Base-by-base conservation (phyloP, 2,888 invertebrate genomes). In the Sceliomorpha sp. region DNA sequence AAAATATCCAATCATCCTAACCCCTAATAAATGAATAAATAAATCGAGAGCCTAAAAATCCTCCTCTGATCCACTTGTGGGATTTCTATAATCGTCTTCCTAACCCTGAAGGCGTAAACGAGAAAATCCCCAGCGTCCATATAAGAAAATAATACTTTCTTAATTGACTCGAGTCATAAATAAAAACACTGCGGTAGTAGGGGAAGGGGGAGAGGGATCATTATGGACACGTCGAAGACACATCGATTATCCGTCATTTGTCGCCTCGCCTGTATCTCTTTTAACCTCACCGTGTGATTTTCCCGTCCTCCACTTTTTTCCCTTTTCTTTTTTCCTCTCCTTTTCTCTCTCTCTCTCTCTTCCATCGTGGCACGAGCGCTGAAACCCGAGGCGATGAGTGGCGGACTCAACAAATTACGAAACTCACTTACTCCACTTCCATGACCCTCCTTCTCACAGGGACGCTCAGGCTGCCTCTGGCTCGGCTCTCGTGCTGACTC, bases 351-450 rank as follows among this genome's bases (percentile, higher is more conserved):
- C 12, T 13, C 15, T 34, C 27, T 42, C 48, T 44, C 55, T 67
- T 67, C 37, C 45, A 4, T 37, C 12, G 31, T 27, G 59, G 55
- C 67, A 67, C 67, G 59, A 60, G 66, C 53, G 68, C 37, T 50
- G 67, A 63, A 68, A 71, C 68, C 68, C 51, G 71, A 71, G 64
- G 67, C 71, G 67, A 63, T 70, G 73, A 73, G 73, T 75, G 73
- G 70, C 72, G 70, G 73, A 63, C 70, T 70, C 68, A 58, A 73
- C 72, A 75, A 73, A 75, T 75, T 72, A 73, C 72, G 73, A 73
- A 75, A 75, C 73, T 70, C 72, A 75, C 75, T 73, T 75, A 73
- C 73, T 50, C 60, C 64, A 68, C 72, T 70, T 68, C 40, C 55
- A 45, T 58, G 67, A 64, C 60, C 68, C 73, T 70, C n/a, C n/a